phyloP scores from a whole-genome alignment of 2,113 vertebrate genomes.

The Macquaria australasica region DNA sequence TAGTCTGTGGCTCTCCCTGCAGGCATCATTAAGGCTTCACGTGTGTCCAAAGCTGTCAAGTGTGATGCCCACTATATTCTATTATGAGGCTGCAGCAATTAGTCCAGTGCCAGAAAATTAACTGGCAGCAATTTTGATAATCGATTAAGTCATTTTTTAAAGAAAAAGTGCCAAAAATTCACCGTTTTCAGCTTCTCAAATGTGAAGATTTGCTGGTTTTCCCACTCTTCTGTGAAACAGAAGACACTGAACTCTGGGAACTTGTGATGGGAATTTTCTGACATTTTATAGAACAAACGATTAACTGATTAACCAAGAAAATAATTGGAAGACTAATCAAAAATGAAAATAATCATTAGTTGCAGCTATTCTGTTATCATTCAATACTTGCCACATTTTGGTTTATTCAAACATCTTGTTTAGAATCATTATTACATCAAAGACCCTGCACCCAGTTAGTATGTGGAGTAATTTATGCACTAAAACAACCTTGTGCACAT shows the following conservation, averaged over 20 bases:
- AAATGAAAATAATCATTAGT: not conserved
- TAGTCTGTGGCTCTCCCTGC: slow-evolving; percentile 2
- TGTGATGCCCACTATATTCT: not conserved
- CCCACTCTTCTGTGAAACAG: not conserved
- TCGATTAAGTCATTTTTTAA: too few species aligned
- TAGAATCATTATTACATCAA: not conserved
- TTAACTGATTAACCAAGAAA: not conserved
- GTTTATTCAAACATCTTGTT: not conserved
- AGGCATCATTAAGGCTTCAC: not conserved
- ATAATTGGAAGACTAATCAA: not conserved
- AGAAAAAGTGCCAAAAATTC: not conserved
- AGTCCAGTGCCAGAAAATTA: not conserved
- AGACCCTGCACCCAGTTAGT: not conserved
- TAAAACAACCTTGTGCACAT: not conserved
- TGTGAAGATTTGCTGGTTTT: not conserved
- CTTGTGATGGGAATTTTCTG: not conserved
- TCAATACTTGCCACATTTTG: not conserved
- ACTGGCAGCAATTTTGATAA: not conserved
- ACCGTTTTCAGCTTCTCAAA: not conserved
- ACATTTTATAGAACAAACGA: not conserved
- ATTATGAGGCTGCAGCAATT: not conserved
- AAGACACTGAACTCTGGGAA: not conserved
- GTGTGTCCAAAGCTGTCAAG: not conserved
- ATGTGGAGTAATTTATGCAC: not conserved
- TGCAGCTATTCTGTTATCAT: not conserved